Evolutionary conservation across 2,888 invertebrate genomes (phyloP).

Genomic region (Tenthredo scrophulariae): DNA sequence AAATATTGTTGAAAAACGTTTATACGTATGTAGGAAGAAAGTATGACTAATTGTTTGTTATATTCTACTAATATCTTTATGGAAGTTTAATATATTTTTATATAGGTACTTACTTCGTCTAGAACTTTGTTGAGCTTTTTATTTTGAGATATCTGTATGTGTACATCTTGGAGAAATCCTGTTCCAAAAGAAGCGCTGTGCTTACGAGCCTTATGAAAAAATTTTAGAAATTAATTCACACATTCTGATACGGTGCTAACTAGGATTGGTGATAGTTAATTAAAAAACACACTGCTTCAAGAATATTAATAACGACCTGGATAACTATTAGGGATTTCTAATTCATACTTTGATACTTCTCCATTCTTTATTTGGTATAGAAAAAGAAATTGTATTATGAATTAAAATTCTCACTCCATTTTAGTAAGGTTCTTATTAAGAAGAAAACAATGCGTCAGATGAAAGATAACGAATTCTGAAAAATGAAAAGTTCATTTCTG

Average conservation of each 20-base stretch:
- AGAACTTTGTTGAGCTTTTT: constrained; percentile 72
- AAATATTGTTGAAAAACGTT: constrained; percentile 23
- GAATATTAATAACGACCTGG: not conserved
- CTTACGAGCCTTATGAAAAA: constrained; percentile 58
- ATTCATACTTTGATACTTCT: not conserved
- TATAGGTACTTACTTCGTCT: constrained; percentile 72
- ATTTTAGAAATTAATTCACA: not conserved
- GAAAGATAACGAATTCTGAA: not conserved
- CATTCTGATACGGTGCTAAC: constrained; percentile 4
- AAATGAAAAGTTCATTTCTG: not conserved
- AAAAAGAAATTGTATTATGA: not conserved
- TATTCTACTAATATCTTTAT: constrained; percentile 2
- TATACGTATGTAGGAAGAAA: not conserved
- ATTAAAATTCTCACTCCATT: not conserved
- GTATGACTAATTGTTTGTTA: not conserved
- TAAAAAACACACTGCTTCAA: not conserved
- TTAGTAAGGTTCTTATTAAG: not conserved
- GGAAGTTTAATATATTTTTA: too few relatives aligned
- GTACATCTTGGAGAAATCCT: constrained; percentile 71
- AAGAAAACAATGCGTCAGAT: constrained; percentile 8
- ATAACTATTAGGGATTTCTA: not conserved
- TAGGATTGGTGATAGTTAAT: not conserved
- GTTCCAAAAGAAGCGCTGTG: constrained; percentile 67
- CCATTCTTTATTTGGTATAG: not conserved
- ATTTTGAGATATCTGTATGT: constrained; percentile 68